Evolutionary conservation across 2,113 vertebrate genomes (phyloP).

Genomic region (Pagrus major): DNA sequence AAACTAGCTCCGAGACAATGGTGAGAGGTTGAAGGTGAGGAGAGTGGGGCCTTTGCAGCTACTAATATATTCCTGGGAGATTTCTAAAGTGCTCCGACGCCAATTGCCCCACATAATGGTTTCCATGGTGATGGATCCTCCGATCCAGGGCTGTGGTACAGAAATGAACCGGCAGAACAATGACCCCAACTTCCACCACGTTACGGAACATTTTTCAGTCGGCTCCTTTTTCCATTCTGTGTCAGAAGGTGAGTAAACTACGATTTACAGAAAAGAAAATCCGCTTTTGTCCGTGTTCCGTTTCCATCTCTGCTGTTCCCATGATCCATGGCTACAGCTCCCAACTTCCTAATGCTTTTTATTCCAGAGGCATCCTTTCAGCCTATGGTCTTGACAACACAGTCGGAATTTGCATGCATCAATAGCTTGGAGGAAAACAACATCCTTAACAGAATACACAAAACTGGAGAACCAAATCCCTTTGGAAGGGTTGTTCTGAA

Average conservation of each 20-base stretch:
- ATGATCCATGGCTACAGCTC: conserved; percentile 53
- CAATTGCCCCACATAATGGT: conserved; percentile 82
- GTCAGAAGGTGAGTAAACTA: conserved; percentile 68
- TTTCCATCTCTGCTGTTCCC: conserved; percentile 56
- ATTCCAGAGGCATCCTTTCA: conserved; percentile 71
- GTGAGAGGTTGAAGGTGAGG: conserved; percentile 69
- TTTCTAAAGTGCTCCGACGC: conserved; percentile 75
- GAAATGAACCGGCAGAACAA: conserved; percentile 70
- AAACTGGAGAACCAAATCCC: conserved; percentile 14
- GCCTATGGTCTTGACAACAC: conserved; percentile 61
- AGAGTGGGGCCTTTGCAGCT: conserved; percentile 58
- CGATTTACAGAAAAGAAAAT: conserved; percentile 59
- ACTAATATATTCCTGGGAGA: conserved; percentile 80
- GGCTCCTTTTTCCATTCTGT: conserved; percentile 36
- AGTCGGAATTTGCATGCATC: conserved; percentile 73
- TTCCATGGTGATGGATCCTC: conserved; percentile 78
- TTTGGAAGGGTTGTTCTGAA: background rate
- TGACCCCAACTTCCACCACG: conserved; percentile 70
- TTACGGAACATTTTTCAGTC: conserved; percentile 59
- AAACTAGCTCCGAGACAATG: conserved; percentile 63
- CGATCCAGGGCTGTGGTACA: conserved; percentile 63
- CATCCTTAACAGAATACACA: conserved; percentile 48
- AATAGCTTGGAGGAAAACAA: conserved; percentile 57
- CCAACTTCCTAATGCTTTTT: conserved; percentile 56
- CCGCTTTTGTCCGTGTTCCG: conserved; percentile 46